Evolutionary conservation across 1,140 invertebrate species (phyloP).

Genomic region (Drosophila mayri): DNA sequence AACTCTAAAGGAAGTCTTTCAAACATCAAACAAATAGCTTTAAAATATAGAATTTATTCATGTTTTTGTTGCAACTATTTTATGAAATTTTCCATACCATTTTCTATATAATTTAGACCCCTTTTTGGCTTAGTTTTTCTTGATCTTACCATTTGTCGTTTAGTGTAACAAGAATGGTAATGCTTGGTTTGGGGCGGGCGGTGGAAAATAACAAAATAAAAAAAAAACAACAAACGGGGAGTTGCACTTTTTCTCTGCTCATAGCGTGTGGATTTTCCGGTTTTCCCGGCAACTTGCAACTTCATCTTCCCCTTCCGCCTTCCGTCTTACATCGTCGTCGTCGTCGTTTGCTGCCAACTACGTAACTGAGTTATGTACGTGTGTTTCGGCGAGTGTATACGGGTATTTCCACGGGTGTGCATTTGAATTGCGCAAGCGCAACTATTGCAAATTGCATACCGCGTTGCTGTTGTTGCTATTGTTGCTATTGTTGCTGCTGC

Average conservation of each 20-base stretch:
- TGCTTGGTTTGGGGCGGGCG: constrained; percentile 1
- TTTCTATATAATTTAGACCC: too few species aligned
- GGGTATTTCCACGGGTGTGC: constrained; percentile 45
- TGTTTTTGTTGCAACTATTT: too few species aligned
- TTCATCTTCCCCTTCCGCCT: constrained; percentile 57
- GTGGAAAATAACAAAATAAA: background rate
- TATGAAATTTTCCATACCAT: background rate
- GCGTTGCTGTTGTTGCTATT: constrained; percentile 31
- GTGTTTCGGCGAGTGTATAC: constrained; percentile 27
- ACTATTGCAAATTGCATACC: constrained; percentile 82
- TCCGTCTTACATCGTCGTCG: constrained; percentile 59
- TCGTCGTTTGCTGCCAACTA: constrained; percentile 58
- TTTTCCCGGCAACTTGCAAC: constrained; percentile 64
- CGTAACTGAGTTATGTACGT: constrained; percentile 74
- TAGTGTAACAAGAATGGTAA: constrained; percentile 50
- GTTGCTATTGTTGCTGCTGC: constrained; percentile 5
- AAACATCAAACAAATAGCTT: too few species aligned
- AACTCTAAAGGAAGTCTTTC: too few species aligned
- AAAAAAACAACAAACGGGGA: constrained; percentile 6
- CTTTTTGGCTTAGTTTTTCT: background rate
- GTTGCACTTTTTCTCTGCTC: constrained; percentile 39
- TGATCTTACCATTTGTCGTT: background rate
- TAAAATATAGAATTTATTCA: background rate
- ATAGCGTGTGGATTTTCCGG: constrained; percentile 77
- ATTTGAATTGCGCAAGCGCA: constrained; percentile 82